phyloP scores from a whole-genome alignment of 2,888 invertebrate genomes.

The Lochmaea capreae region DNA sequence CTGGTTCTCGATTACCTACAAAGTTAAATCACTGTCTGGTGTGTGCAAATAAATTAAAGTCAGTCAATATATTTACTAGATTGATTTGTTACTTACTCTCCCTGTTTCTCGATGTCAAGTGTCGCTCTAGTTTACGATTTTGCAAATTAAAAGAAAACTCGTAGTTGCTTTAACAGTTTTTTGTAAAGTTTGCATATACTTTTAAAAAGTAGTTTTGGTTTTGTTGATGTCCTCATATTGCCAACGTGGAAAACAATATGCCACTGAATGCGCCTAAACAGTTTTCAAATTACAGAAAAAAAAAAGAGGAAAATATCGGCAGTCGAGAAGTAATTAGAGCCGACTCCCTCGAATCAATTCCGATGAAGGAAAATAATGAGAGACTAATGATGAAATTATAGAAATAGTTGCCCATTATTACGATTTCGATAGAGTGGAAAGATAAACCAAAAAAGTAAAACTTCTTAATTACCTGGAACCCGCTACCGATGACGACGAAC shows the following conservation, averaged over 20 bases:
- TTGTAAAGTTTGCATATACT: too few species aligned
- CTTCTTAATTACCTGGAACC: slow-evolving; percentile 47
- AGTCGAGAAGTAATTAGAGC: slow-evolving; percentile 17
- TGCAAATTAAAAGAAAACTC: not conserved
- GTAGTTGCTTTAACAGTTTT: too few species aligned
- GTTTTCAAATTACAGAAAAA: not conserved
- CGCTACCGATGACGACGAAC: slow-evolving; percentile 40
- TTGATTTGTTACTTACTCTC: not conserved
- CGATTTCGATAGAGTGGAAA: slow-evolving; percentile 46
- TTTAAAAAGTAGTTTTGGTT: too few species aligned
- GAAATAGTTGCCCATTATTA: slow-evolving; percentile 45
- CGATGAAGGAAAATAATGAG: slow-evolving; percentile 33
- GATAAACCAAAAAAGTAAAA: slow-evolving; percentile 44
- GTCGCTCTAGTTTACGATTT: not conserved
- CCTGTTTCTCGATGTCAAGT: not conserved
- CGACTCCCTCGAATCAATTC: slow-evolving; percentile 31
- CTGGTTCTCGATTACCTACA: not conserved
- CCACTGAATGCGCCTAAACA: not conserved
- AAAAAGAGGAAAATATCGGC: not conserved
- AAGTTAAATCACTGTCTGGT: slow-evolving; percentile 1
- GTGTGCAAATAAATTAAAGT: not conserved
- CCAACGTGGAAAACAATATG: too few species aligned
- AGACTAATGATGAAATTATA: slow-evolving; percentile 47
- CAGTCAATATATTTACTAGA: not conserved
- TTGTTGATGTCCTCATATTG: too few species aligned